Evolutionary conservation across 53 echinoderm and acorn worm species (phyloP).

Genomic region (Echinarachnius parma): DNA sequence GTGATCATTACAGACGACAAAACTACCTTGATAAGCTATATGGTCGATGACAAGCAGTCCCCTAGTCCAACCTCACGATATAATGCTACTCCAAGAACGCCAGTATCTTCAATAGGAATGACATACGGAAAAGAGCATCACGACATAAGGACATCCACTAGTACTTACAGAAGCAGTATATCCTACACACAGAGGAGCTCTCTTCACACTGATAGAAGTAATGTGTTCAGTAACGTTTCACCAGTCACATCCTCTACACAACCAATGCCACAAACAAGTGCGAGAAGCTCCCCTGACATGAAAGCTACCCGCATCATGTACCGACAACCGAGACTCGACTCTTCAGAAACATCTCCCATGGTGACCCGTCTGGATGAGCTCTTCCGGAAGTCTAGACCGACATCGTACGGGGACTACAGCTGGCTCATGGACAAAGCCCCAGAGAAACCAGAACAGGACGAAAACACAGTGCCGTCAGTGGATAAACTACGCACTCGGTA

Average conservation of each 20-base stretch:
- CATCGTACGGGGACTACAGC: slow-evolving; percentile 19
- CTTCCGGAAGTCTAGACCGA: slow-evolving; percentile 22
- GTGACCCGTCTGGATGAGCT: slow-evolving; percentile 73
- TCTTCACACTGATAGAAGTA: slow-evolving; percentile 26
- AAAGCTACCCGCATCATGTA: slow-evolving; percentile 41
- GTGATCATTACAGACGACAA: slow-evolving; percentile 64
- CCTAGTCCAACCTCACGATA: not conserved
- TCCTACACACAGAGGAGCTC: slow-evolving; percentile 57
- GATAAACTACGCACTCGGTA: slow-evolving; percentile 24
- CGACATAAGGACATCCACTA: slow-evolving; percentile 29
- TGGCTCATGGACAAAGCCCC: slow-evolving; percentile 40
- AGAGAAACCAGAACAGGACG: slow-evolving; percentile 16
- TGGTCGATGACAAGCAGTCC: slow-evolving; percentile 35
- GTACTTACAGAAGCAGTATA: slow-evolving; percentile 34
- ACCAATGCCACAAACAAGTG: slow-evolving; percentile 13
- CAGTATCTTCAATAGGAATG: slow-evolving; percentile 17
- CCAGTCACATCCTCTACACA: no score
- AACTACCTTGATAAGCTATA: slow-evolving; percentile 53
- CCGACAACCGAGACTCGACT: slow-evolving; percentile 35
- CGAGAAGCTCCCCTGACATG: slow-evolving; percentile 15
- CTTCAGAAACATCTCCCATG: slow-evolving; percentile 52
- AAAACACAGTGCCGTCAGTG: slow-evolving; percentile 31
- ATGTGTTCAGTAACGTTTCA: no score
- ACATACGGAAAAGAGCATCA: not conserved
- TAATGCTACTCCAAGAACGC: not conserved